Conservation (phyloP, 2,113 vertebrate species). For the Archilochus colubris region DNA sequence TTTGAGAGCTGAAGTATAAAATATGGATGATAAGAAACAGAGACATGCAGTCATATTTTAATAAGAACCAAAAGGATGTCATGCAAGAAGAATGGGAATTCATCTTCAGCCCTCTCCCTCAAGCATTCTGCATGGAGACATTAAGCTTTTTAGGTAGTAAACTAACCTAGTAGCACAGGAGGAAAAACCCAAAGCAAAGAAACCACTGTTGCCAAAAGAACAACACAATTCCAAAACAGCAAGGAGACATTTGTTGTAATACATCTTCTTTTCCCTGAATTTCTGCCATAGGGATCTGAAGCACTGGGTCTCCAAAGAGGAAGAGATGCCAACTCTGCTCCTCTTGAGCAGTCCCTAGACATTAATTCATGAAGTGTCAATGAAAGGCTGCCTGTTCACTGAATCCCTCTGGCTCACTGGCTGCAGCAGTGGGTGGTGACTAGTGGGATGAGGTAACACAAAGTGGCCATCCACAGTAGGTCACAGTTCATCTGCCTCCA, state of each 20-base stretch:
- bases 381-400: neutral
- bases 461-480: constrained; percentile 13
- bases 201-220: neutral
- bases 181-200: neutral
- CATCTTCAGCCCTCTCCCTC: neutral
- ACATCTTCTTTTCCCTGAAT: constrained; percentile 9
- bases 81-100: neutral
- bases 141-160: neutral
- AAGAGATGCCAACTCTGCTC: constrained; percentile 36
- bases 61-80: constrained; percentile 25
- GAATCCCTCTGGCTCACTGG: neutral
- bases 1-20: neutral
- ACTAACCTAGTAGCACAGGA: neutral
- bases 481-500: constrained; percentile 47
- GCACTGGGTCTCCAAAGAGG: neutral
- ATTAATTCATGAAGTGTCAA: constrained; percentile 60
- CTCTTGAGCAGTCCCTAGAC: constrained; percentile 9
- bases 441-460: constrained; percentile 47
- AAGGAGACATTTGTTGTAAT: neutral
- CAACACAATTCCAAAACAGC: neutral
- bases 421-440: constrained; percentile 40
- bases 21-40: constrained; percentile 34
- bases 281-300: neutral
- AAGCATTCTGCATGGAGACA: neutral
- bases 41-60: constrained; percentile 1